Evolutionary conservation across 2,888 invertebrate genomes (phyloP), one percentile per base, ranked within the genome.

Genomic region (Agriotes lineatus): DNA sequence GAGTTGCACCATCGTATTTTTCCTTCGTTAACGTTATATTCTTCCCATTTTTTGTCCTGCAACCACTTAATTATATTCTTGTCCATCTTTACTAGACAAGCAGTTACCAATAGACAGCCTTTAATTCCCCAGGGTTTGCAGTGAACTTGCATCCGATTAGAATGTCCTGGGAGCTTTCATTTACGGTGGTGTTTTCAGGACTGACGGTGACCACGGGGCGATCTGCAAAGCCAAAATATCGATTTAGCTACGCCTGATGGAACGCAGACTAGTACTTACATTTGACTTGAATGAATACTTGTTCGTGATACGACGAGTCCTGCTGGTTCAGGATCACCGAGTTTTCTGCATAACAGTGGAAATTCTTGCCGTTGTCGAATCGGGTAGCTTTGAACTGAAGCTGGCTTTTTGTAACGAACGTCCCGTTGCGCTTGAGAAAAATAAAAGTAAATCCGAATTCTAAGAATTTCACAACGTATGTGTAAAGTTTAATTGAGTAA

Each of bases 301-400:
- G 89, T 30, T 90, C 89, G 72, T 91, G 88, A 82, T 95, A 88
- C 1, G 95, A 93, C 64, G 91, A 90, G 77, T 94, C 92, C 42
- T 90, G 88, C 72, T 91, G 90, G 66, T 90, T 87, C 73, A 87
- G 84, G 81, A 92, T 91, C 56, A 96, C 95, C 71, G 92, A 88
- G 84, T 96, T 96, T 75, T 91, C 90, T 0, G 94, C 94, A 78
- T 91, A 90, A 80, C 96, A 96, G 75, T 90, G 90, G 81, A 96
- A 91, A 76, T 90, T 90, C 72, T 88, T 88, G 16, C 91, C 92
- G 81, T 96, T 94, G 81, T 96, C 95, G 82, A 89, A 93, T 48
- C 94, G 89, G 2, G 91, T 91, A 22, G 94, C 95, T 72, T 90
- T 90, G 84, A 96, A 95, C 19, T 90, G 89, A 72, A 96, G 85